Evolutionary conservation across 2,113 vertebrate genomes (phyloP), one percentile per base, ranked within the genome.

Genomic region (Sander lucioperca): DNA sequence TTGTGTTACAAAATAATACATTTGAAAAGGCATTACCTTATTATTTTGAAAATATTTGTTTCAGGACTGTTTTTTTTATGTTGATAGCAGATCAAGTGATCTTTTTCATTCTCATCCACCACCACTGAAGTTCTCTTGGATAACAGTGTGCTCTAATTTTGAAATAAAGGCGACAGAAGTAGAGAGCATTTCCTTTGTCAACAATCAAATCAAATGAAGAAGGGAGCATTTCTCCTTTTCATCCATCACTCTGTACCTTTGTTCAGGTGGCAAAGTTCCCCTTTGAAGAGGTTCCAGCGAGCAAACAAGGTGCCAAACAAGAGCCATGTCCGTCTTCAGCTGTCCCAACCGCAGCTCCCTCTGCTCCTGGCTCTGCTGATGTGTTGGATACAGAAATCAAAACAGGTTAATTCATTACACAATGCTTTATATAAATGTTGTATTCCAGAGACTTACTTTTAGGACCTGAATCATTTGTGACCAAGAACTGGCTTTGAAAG

Each of bases 221-320:
- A 51, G 1, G 1, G 16, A 61, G 19, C n/a, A 12, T 74, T 70
- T 43, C n/a, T 70, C 3, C 62, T 83, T 63, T 69, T 76, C 48
- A 78, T 23, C 3, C 19, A 25, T 80, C 12, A 4, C 63, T 62
- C 18, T 70, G 6, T 36, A 9, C 6, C 13, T 82, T 80, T 70
- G 23, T 66, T 63, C 54, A 94, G 93, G 92, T 96, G 0, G 92
- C 93, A 36, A 95, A 87, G 45, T 99, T 99, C 75, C 97, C 96
- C 5, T 98, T 99, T 74, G 97, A 99, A 88, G 98, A 99, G 92
- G 80, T 96, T 81, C 95, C 97, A 57, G 85, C 92, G 0, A 94
- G 93, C 78, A 96, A 89, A 86, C 88, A 84, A 86, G 81, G 82
- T 30, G 51, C 74, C 71, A 94, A 90, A 90, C 88, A 82, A 70